These are phyloP conservation scores for Philaethria dido DNA, from an alignment of 2,888 invertebrate species.

Conservation along the genomic window DNA sequence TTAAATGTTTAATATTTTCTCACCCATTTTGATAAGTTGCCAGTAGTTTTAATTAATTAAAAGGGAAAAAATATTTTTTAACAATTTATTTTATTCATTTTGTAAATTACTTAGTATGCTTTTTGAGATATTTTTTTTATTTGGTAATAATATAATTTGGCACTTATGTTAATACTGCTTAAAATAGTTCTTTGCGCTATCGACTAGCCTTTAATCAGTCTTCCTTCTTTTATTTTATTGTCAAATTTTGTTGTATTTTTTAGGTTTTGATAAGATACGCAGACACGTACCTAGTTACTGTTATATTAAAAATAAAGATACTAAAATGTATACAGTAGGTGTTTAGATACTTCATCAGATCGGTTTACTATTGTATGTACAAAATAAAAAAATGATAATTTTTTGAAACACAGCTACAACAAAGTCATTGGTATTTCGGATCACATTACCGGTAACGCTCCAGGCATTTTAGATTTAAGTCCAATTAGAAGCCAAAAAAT, in stretches of 20 bases:
- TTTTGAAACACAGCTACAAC: background rate
- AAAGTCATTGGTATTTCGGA: background rate
- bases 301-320: background rate
- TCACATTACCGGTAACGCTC: constrained; percentile 16
- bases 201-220: constrained; percentile 34
- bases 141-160: constrained; percentile 3
- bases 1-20: constrained; percentile 25
- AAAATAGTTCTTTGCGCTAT: background rate
- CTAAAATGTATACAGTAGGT: background rate
- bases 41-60: constrained; percentile 5
- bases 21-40: constrained; percentile 26
- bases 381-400: constrained; percentile 6
- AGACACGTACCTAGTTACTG: no score
- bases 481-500: constrained; percentile 28
- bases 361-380: background rate
- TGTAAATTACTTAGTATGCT: background rate
- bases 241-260: constrained; percentile 13
- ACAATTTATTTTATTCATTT: constrained; percentile 17
- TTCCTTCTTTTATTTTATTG: constrained; percentile 32
- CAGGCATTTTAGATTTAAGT: constrained; percentile 12
- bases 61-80: background rate
- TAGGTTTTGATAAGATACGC: background rate
- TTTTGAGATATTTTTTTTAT: background rate
- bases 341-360: constrained; percentile 10
- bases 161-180: constrained; percentile 2